These are phyloP conservation scores for Harlomillsia oculata DNA, from an alignment of 1,140 invertebrate genomes.

Conservation along the genomic window DNA sequence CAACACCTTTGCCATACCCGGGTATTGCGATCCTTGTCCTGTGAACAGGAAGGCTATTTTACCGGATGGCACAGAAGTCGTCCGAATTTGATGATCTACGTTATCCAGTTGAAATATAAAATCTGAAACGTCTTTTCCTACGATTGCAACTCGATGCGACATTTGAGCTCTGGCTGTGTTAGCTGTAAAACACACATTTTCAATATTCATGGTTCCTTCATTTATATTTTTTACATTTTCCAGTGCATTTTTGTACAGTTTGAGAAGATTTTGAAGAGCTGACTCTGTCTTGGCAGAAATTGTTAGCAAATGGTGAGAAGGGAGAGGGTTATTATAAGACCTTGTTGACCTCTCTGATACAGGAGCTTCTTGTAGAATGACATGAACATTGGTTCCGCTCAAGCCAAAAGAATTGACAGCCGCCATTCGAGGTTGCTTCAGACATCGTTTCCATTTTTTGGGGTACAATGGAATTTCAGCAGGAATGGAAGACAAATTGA, in stretches of 20 bases:
- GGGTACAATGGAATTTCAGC: neutral
- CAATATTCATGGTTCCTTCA: neutral
- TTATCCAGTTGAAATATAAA: neutral
- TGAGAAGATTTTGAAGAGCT: slow-evolving; percentile 6
- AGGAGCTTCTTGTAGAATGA: slow-evolving; percentile 12
- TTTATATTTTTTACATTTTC: neutral
- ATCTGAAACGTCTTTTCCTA: neutral
- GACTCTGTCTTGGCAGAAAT: slow-evolving; percentile 13
- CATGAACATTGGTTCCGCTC: slow-evolving; percentile 22
- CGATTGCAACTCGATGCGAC: neutral
- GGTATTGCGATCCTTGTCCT: slow-evolving; percentile 29
- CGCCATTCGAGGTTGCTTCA: neutral
- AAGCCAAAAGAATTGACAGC: slow-evolving; percentile 27
- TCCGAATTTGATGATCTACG: neutral
- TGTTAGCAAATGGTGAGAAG: neutral
- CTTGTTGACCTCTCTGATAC: neutral
- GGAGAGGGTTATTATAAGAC: neutral
- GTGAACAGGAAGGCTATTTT: slow-evolving; percentile 23
- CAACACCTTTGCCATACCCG: neutral
- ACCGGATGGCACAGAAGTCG: neutral
- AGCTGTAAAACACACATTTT: slow-evolving; percentile 5
- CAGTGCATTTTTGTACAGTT: slow-evolving; percentile 1
- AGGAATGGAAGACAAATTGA: neutral
- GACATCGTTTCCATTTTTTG: neutral
- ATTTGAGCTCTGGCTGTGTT: slow-evolving; percentile 20